These are phyloP conservation scores for Ellobium chinense DNA, from an alignment of 2,888 invertebrate genomes.

Conservation along the genomic window DNA sequence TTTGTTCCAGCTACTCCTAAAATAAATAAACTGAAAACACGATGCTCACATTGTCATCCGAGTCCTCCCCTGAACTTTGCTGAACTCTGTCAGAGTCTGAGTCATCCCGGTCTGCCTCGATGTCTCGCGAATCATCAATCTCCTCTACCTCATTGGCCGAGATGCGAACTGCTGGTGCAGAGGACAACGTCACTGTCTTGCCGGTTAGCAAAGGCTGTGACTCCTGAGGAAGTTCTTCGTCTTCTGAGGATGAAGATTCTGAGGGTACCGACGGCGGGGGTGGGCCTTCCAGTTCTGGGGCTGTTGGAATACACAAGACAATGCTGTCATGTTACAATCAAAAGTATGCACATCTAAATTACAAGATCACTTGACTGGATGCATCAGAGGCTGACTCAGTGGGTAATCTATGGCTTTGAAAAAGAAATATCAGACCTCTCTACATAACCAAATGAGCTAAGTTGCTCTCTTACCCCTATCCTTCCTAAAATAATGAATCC, in stretches of 20 bases:
- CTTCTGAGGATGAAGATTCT: slow-evolving; percentile 59
- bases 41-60: slow-evolving; percentile 46
- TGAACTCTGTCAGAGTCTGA: slow-evolving; percentile 27
- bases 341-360: too few species aligned
- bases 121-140: slow-evolving; percentile 49
- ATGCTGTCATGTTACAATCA: too few species aligned
- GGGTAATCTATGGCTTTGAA: too few species aligned
- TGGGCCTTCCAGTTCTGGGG: slow-evolving; percentile 65
- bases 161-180: slow-evolving; percentile 43
- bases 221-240: slow-evolving; percentile 63
- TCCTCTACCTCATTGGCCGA: slow-evolving; percentile 50
- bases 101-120: slow-evolving; percentile 50
- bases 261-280: slow-evolving; percentile 52
- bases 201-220: slow-evolving; percentile 65
- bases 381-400: too few species aligned
- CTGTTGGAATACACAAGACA: too few species aligned
- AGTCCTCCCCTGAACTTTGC: slow-evolving; percentile 42
- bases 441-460: too few species aligned
- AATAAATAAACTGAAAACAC: too few species aligned
- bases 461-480: too few species aligned
- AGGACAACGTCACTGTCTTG: slow-evolving; percentile 62
- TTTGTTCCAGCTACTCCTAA: too few species aligned
- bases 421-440: too few species aligned
- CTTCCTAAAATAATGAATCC: too few species aligned
- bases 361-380: too few species aligned